phyloP scores from a whole-genome alignment of 2,888 invertebrate genomes.

The Lithophane semibrunnea region DNA sequence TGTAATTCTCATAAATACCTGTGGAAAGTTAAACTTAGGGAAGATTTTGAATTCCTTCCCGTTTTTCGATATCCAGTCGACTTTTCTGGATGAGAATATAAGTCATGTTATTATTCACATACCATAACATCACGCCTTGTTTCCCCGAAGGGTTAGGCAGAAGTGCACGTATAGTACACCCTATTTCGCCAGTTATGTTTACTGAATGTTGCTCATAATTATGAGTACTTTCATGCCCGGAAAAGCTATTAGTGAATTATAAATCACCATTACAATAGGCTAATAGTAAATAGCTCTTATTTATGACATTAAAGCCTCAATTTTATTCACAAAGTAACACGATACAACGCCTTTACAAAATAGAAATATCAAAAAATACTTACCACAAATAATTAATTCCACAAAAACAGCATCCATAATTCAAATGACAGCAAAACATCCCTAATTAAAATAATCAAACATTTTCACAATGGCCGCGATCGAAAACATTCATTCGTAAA shows the following conservation, averaged over 20 bases:
- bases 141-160: too few species aligned
- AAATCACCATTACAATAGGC: background rate
- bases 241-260: too few species aligned
- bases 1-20: accelerated
- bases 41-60: background rate
- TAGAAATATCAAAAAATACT: slow-evolving; percentile 24
- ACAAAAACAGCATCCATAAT: slow-evolving; percentile 37
- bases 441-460: slow-evolving; percentile 54
- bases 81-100: background rate
- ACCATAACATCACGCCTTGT: too few species aligned
- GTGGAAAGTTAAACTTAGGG: background rate
- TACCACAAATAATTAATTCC: slow-evolving; percentile 34
- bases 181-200: too few species aligned
- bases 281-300: background rate
- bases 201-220: too few species aligned
- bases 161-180: too few species aligned
- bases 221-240: too few species aligned
- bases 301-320: background rate
- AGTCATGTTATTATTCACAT: background rate
- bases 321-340: slow-evolving; percentile 7
- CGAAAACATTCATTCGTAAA: slow-evolving; percentile 52
- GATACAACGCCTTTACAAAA: background rate
- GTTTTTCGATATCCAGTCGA: background rate
- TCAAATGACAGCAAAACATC: slow-evolving; percentile 31
- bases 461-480: slow-evolving; percentile 55